Conservation (phyloP, 2,797 vertebrate genomes). For the Amniataba percoides region DNA sequence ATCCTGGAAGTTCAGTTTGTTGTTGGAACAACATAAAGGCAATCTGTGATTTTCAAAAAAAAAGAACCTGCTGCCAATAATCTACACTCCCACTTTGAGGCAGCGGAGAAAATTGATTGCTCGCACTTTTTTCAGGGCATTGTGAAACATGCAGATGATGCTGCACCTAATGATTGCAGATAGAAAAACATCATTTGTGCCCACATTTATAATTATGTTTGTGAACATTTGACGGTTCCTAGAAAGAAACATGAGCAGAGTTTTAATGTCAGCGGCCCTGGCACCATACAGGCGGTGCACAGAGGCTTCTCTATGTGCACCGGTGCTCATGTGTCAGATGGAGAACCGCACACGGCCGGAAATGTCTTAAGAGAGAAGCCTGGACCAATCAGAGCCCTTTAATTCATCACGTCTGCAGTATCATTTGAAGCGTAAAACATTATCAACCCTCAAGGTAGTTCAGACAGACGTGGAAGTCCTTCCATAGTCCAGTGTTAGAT, state of each 20-base stretch:
- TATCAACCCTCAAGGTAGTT: background rate
- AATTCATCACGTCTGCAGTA: constrained; percentile 1
- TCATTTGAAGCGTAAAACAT: constrained; percentile 3
- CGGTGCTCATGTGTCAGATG: constrained; percentile 25
- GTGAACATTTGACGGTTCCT: constrained; percentile 50
- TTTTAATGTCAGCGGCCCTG: constrained; percentile 63
- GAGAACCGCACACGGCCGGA: constrained; percentile 16
- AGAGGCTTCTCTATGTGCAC: constrained; percentile 57
- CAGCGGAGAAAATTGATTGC: constrained; percentile 41
- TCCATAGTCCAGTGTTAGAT: background rate
- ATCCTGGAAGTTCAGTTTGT: constrained; percentile 43
- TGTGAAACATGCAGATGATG: constrained; percentile 45
- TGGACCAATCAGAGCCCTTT: background rate
- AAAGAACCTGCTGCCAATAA: constrained; percentile 41
- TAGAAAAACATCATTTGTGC: constrained; percentile 42
- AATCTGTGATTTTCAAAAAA: constrained; percentile 40
- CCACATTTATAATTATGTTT: constrained; percentile 31
- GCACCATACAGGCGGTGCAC: constrained; percentile 41
- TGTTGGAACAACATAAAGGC: constrained; percentile 47
- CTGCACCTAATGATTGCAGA: constrained; percentile 38
- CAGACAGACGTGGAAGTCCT: background rate
- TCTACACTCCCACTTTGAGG: constrained; percentile 44
- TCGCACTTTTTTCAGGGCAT: constrained; percentile 35
- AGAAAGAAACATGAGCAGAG: constrained; percentile 56
- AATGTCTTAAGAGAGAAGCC: constrained; percentile 18